These are phyloP conservation scores for Sciaenops ocellatus DNA, from an alignment of 2,797 vertebrate genomes.

Conservation along the genomic window DNA sequence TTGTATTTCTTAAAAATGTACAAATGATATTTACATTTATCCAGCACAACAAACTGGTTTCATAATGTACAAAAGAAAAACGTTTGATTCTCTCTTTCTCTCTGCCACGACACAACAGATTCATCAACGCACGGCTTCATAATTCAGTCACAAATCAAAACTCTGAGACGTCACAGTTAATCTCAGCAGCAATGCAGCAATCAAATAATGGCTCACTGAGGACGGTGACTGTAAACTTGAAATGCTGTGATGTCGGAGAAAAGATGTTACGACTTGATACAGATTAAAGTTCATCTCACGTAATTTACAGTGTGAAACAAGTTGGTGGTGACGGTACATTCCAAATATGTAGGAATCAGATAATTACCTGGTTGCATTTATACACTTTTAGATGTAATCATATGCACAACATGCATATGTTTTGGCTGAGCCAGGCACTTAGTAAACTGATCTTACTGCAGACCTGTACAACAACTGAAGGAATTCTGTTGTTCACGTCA, in stretches of 20 bases:
- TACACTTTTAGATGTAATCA: conserved; percentile 28
- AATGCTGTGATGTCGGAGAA: conserved; percentile 9
- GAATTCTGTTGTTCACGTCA: conserved; percentile 58
- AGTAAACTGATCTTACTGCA: conserved; percentile 63
- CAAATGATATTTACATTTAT: conserved; percentile 95
- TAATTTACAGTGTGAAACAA: conserved; percentile 54
- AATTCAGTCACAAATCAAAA: conserved; percentile 46
- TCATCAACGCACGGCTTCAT: conserved; percentile 17
- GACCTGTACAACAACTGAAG: conserved; percentile 63
- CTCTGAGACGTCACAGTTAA: conserved; percentile 49
- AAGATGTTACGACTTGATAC: neutral
- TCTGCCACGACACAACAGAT: conserved; percentile 8
- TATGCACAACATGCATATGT: conserved; percentile 60
- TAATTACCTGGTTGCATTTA: conserved; percentile 44
- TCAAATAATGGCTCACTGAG: conserved; percentile 27
- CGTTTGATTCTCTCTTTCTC: conserved; percentile 26
- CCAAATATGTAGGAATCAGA: conserved; percentile 26
- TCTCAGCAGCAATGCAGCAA: conserved; percentile 40
- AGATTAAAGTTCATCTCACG: conserved; percentile 36
- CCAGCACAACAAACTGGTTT: conserved; percentile 74
- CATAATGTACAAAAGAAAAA: conserved; percentile 65
- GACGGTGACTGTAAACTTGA: conserved; percentile 30
- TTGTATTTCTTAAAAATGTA: conserved; percentile 92
- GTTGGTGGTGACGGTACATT: conserved; percentile 24
- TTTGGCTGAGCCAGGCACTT: conserved; percentile 83